Conservation (phyloP, 1,140 invertebrate species). For the Solenopsis invicta region DNA sequence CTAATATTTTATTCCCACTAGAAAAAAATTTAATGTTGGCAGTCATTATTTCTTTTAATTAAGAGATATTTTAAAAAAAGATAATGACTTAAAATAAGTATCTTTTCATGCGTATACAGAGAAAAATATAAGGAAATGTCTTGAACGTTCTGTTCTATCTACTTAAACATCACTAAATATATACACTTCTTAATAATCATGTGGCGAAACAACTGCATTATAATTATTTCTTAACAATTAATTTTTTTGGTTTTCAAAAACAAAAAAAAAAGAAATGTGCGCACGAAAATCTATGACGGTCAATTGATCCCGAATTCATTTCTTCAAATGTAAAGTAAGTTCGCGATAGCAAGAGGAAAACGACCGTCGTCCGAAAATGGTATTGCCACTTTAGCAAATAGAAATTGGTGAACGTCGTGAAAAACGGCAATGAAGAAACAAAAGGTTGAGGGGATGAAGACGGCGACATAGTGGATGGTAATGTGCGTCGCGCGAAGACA, state of each 20-base stretch:
- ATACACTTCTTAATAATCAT: not conserved
- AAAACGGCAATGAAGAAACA: not conserved
- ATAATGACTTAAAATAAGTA: too few species aligned
- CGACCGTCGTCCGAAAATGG: constrained; percentile 7
- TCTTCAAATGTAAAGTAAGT: not conserved
- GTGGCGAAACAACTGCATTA: not conserved
- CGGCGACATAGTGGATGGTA: not conserved
- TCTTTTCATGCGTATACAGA: not conserved
- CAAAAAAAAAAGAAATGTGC: not conserved
- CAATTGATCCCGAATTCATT: not conserved
- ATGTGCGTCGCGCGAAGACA: constrained; percentile 49
- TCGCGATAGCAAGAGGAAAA: not conserved
- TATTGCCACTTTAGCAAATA: not conserved
- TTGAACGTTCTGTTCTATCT: not conserved
- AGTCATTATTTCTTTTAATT: too few species aligned
- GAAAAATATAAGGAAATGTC: not conserved
- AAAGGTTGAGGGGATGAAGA: not conserved
- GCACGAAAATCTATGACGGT: not conserved
- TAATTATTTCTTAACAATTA: not conserved
- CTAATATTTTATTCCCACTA: too few species aligned
- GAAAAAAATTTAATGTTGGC: too few species aligned
- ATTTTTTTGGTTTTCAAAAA: not conserved
- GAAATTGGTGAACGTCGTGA: constrained; percentile 17
- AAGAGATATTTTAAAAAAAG: too few species aligned
- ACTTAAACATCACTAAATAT: not conserved